Evolutionary conservation across 1,140 invertebrate species (phyloP).

Genomic region (Xylocopa sonorina): DNA sequence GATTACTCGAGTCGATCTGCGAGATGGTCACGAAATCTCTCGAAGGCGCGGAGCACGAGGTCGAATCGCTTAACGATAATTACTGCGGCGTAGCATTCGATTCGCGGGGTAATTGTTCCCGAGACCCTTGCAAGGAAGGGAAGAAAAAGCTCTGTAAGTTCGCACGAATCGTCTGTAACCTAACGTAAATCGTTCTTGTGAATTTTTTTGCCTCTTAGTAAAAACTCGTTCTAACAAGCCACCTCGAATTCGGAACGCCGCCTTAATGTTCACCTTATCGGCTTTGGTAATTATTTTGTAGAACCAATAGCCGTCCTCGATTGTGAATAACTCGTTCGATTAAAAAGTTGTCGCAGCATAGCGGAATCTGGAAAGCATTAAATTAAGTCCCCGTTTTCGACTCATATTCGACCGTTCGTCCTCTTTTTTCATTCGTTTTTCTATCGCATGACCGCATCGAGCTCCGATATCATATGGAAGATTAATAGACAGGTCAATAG

Average conservation of each 20-base stretch:
- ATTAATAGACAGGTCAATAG: slow-evolving; percentile 44
- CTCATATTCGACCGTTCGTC: not conserved
- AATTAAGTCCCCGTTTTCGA: not conserved
- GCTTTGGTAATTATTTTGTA: not conserved
- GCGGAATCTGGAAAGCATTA: not conserved
- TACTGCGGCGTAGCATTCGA: slow-evolving; percentile 36
- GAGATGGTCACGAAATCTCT: slow-evolving; percentile 33
- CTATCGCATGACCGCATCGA: slow-evolving; percentile 20
- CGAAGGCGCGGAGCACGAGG: slow-evolving; percentile 20
- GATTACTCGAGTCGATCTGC: slow-evolving; percentile 12
- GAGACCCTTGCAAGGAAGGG: slow-evolving; percentile 10
- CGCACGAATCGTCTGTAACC: not conserved
- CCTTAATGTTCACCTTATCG: too few relatives aligned
- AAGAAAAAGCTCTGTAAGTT: slow-evolving; percentile 3
- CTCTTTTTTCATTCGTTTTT: too few relatives aligned
- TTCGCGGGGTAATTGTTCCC: slow-evolving; percentile 38
- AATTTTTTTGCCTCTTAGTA: not conserved
- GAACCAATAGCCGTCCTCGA: too few relatives aligned
- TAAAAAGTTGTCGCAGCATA: too few relatives aligned
- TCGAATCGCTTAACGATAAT: slow-evolving; percentile 48
- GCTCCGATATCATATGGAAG: slow-evolving; percentile 38
- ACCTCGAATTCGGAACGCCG: too few relatives aligned
- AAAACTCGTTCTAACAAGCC: not conserved
- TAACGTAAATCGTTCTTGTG: not conserved
- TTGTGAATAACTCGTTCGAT: too few relatives aligned